Evolutionary conservation across 2,113 vertebrate species (phyloP), one percentile per base, ranked within the genome.

Genomic region (Oryzias woworae): DNA sequence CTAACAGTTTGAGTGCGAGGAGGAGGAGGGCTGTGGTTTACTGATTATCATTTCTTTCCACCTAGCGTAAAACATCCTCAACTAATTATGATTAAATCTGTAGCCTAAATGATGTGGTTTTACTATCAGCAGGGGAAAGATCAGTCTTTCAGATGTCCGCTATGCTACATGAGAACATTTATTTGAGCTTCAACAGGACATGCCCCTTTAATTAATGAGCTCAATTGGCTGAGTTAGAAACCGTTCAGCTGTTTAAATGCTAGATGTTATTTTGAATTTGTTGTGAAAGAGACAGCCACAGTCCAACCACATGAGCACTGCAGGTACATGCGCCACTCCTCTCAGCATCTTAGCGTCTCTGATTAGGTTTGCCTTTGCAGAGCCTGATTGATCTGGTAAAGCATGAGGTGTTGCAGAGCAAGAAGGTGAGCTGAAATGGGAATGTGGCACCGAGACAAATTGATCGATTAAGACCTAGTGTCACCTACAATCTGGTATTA

Each of bases 41-140:
- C 67, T n/a, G 28, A 63, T 70, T 69, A 75, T 85, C 64, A 70
- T 78, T 85, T 77, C 67, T 71, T 65, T 71, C 49, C 59, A 82
- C 77, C 77, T 78, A 62, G 56, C 58, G 84, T 89, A 82, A 89
- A 88, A 88, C 77, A 82, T 84, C 72, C 69, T 85, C 79, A 84
- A 85, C 77, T 81, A 89, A 83, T 90, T 89, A 88, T 83, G 64
- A 84, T 86, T 55, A 78, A 85, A 80, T 89, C 75, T 67, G 72
- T 52, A 62, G 69, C 65, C 51, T 47, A 85, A 85, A 89, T 89
- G 80, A 84, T 15, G 16, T 77, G 62, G 49, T 79, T 84, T 82
- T 79, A 55, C 60, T 20, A 58, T 51, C 53, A 59, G 67, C 53
- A 65, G 57, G 58, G 42, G 68, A 23, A 53, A 61, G 71, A 82